phyloP scores from a whole-genome alignment of 2,113 vertebrate species.

The Sciurus niger region DNA sequence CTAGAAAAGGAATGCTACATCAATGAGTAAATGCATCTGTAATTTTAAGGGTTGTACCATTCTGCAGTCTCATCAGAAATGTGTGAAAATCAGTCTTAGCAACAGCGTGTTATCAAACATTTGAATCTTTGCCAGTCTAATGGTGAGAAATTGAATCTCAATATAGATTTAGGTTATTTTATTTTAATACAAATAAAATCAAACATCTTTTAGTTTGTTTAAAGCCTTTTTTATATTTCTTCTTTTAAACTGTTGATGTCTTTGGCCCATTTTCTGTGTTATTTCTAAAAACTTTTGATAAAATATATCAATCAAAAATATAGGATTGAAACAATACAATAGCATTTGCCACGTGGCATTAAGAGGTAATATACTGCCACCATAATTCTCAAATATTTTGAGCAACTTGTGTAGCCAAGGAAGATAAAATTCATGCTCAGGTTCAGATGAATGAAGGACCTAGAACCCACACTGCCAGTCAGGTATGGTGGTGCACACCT shows the following conservation, averaged over 20 bases:
- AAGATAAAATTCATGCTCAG: neutral
- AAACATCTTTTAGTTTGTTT: neutral
- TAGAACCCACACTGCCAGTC: neutral
- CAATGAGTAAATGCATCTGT: no score
- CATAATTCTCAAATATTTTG: neutral
- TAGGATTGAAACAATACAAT: neutral
- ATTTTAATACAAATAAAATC: constrained; percentile 44
- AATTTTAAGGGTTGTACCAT: neutral
- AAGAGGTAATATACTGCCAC: neutral
- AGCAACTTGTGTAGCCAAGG: neutral
- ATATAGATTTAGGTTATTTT: neutral
- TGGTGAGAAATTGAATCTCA: neutral
- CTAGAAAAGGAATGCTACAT: neutral
- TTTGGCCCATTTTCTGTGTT: neutral
- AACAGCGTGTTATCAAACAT: neutral
- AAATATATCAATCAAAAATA: neutral
- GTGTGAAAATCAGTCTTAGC: neutral
- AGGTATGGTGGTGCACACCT: neutral
- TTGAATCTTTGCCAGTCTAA: neutral
- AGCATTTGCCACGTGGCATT: neutral
- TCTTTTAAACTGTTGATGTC: neutral
- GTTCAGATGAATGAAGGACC: neutral
- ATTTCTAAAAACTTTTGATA: neutral
- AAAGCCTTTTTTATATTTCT: neutral
- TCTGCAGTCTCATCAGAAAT: neutral